phyloP scores from a whole-genome alignment of 2,113 vertebrate genomes.

The Carassius gibelio region DNA sequence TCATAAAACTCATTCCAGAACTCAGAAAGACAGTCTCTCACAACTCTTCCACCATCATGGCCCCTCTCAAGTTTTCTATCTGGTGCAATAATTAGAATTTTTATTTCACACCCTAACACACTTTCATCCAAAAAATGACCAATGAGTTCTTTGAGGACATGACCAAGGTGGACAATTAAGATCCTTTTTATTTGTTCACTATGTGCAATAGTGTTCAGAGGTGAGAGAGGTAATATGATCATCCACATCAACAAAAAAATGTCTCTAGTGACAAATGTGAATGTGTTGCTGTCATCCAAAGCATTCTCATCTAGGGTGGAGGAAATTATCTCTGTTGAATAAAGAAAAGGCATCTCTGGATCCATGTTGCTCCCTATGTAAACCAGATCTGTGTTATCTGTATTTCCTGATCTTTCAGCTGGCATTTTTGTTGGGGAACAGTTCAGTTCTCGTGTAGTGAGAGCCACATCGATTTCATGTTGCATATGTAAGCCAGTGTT shows the following conservation, averaged over 20 bases:
- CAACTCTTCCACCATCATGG: constrained; percentile 46
- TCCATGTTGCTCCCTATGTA: not conserved
- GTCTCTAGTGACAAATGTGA: constrained; percentile 10
- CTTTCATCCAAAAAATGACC: constrained; percentile 51
- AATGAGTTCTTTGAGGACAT: constrained; percentile 29
- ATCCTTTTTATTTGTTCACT: constrained; percentile 9
- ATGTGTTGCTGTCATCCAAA: constrained; percentile 25
- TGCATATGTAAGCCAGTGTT: not conserved
- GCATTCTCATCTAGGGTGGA: not conserved
- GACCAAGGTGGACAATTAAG: constrained; percentile 16
- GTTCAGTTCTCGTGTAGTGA: not conserved
- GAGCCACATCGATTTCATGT: not conserved
- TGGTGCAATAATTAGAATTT: constrained; percentile 28
- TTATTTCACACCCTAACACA: constrained; percentile 3
- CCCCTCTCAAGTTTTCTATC: constrained; percentile 46
- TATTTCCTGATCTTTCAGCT: not conserved
- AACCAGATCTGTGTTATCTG: constrained; percentile 5
- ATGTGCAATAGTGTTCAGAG: not conserved
- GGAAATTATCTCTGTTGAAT: not conserved
- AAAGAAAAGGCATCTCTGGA: not conserved
- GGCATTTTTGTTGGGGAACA: not conserved
- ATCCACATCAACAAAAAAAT: not conserved
- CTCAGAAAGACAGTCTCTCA: constrained; percentile 44
- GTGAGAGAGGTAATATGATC: not conserved
- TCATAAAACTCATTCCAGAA: constrained; percentile 58